phyloP scores from a whole-genome alignment of 2,797 vertebrate genomes.

The Premnoplex brunnescens region DNA sequence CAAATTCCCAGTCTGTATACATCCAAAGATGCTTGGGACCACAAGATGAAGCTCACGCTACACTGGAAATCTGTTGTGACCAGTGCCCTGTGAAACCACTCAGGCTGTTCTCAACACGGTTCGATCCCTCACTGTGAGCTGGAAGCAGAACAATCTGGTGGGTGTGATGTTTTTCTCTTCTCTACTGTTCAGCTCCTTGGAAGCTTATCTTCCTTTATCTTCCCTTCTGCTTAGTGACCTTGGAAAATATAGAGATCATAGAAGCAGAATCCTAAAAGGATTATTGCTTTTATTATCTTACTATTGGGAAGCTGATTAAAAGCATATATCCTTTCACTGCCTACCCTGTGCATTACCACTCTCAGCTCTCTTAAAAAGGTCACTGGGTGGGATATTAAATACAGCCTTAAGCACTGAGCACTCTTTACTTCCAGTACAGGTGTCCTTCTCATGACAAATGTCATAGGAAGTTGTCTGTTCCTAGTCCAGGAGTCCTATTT shows the following conservation, averaged over 20 bases:
- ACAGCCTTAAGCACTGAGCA: background rate
- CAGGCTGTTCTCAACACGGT: background rate
- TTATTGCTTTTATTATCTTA: background rate
- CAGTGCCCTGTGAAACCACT: background rate
- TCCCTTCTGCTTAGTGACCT: background rate
- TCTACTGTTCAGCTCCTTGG: background rate
- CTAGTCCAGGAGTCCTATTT: background rate
- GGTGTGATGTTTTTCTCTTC: background rate
- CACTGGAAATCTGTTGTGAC: background rate
- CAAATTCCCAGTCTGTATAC: background rate
- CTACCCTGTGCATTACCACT: background rate
- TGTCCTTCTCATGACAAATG: background rate
- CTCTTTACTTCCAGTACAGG: background rate
- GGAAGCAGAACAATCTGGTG: background rate
- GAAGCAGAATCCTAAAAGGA: background rate
- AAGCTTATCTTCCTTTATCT: background rate
- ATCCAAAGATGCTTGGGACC: background rate
- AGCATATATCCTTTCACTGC: background rate
- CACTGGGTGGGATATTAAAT: background rate
- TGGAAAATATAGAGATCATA: background rate
- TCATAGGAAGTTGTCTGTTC: background rate
- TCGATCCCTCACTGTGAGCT: background rate
- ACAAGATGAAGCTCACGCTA: background rate
- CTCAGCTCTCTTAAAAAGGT: background rate
- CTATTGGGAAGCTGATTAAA: conserved; percentile 13